These are phyloP conservation scores for Drosophila navojoa DNA, from an alignment of 1,140 invertebrate genomes.

Conservation along the genomic window DNA sequence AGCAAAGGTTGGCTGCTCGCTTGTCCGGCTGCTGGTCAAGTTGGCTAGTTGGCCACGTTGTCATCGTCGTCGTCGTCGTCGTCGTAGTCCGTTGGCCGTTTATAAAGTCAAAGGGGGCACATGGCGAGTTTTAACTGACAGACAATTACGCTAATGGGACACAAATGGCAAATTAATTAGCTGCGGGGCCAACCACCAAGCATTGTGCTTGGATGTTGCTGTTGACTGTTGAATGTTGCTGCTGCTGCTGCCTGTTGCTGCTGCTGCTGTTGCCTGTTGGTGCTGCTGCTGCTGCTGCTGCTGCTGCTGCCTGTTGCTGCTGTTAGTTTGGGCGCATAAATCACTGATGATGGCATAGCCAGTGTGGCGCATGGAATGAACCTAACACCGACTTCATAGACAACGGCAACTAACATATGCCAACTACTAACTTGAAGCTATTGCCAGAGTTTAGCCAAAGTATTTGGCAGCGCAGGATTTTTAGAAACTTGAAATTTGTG, in stretches of 20 bases:
- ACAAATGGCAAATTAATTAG: conserved; percentile 83
- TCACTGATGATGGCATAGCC: conserved; percentile 38
- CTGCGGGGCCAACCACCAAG: conserved; percentile 48
- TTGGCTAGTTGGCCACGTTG: conserved; percentile 32
- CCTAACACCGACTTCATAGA: conserved; percentile 24
- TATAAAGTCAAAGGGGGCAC: conserved; percentile 73
- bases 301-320: not conserved
- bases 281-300: conserved; percentile 14
- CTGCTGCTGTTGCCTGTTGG: not conserved
- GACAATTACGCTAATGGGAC: conserved; percentile 83
- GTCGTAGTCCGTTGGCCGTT: conserved; percentile 40
- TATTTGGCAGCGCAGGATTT: not conserved
- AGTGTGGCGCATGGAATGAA: conserved; percentile 24
- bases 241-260: conserved; percentile 16
- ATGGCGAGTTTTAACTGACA: conserved; percentile 70
- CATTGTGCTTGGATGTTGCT: conserved; percentile 26
- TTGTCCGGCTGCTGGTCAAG: conserved; percentile 18
- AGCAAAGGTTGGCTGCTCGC: conserved; percentile 63
- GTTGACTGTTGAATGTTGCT: conserved; percentile 2
- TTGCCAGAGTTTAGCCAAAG: not conserved
- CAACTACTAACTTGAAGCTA: not conserved
- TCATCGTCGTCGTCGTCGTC: conserved; percentile 10
- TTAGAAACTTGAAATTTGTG: not conserved
- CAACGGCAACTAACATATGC: conserved; percentile 19
- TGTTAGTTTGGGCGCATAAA: conserved; percentile 43